Evolutionary conservation across 2,888 invertebrate genomes (phyloP), one percentile per base, ranked within the genome.

Genomic region (Tachina grossa): DNA sequence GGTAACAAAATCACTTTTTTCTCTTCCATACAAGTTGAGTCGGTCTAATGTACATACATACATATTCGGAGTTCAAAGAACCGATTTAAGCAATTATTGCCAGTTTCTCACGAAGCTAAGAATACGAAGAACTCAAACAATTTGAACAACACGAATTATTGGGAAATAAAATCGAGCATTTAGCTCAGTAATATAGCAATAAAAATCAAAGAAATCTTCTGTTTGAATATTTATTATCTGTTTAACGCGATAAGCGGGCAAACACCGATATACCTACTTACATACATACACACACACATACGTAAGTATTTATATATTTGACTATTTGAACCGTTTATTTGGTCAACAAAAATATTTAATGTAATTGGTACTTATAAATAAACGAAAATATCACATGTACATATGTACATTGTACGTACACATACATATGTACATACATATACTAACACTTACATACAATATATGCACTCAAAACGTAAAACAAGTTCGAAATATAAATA

Each of bases 241-340:
- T 51, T 61, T 39, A 51, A 61, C 43, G 49, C 31, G 77, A 77
- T 59, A 77, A 77, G 77, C 47, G 19, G 13, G 9, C 19, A 31
- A 57, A n/a, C 31, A 31, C 31, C 31, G 5, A 31, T 4, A 3
- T 31, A 31, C 31, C 2, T 31, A 3, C 51, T 19, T 53, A 53
- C 9, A 9, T 16, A 31, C 31, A 5, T 31, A 31, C 31, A 6
- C 6, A 31, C 9, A 9, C 19, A 53, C 9, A 9, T 16, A 51
- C 16, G 8, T n/a, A 16, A 13, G 10, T 16, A 11, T 9, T 1
- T 53, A 13, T n/a, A 43, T 45, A 63, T 47, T 71, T 79, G 45
- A 71, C 63, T 59, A 69, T 69, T 78, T 69, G 61, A 61, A 71
- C 78, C 71, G 71, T 69, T 68, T 51, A 79, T 79, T 79, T 55